A percentile compares a stretch with the other conserved stretches of the same genome.
Conservation (phyloP, 2,888 invertebrate species). For the Penaeus monodon region DNA sequence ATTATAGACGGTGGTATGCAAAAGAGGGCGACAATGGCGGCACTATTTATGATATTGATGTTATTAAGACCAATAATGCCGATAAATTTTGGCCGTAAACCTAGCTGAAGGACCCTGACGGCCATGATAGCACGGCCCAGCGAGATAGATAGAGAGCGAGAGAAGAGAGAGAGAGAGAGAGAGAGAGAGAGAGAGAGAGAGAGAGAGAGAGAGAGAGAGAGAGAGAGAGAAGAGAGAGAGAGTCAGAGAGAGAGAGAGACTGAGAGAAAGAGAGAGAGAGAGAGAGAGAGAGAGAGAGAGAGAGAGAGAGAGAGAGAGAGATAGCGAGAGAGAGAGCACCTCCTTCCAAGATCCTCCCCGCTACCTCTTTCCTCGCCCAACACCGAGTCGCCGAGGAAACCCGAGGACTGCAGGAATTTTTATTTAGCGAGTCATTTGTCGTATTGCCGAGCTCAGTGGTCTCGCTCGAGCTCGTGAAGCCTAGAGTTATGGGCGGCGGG, state of each 20-base stretch:
- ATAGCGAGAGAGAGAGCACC: neutral
- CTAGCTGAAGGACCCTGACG: conserved; percentile 35
- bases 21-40: conserved; percentile 62
- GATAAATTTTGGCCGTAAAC: conserved; percentile 57
- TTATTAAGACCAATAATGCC: conserved; percentile 62
- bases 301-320: neutral
- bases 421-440: conserved; percentile 23
- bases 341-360: neutral
- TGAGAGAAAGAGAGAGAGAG: too few relatives aligned
- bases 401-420: neutral
- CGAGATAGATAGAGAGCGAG: neutral
- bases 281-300: too few relatives aligned
- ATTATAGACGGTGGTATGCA: conserved; percentile 63
- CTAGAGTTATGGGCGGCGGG: neutral
- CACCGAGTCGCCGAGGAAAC: neutral
- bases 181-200: conserved; percentile 27
- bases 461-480: neutral
- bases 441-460: neutral
- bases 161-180: conserved; percentile 28
- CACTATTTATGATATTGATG: conserved; percentile 61
- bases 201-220: conserved; percentile 18
- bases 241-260: neutral
- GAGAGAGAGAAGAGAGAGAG: conserved; percentile 21
- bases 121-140: conserved; percentile 19
- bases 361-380: neutral